Percentiles rank a stretch among this genome's conserved stretches.
Conservation (phyloP, 1,140 invertebrate genomes). For the Drosophila melanica region DNA sequence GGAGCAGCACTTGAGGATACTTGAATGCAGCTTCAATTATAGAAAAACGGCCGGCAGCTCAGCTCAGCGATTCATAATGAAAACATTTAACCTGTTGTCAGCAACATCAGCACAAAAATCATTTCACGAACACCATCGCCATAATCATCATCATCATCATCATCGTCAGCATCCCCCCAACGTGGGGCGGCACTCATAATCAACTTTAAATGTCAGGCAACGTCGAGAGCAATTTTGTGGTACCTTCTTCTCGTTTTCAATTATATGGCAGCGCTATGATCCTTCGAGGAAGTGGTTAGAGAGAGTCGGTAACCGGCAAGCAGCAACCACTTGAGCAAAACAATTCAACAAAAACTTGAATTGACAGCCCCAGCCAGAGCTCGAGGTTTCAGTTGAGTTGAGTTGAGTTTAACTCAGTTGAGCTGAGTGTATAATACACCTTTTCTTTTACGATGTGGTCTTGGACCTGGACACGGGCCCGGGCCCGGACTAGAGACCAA, state of each 20-base stretch:
- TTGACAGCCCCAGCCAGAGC: conserved; percentile 60
- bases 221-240: conserved; percentile 52
- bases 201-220: conserved; percentile 54
- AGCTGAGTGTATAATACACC: conserved; percentile 74
- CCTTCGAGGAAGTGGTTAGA: conserved; percentile 67
- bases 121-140: conserved; percentile 20
- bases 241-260: conserved; percentile 67
- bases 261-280: conserved; percentile 67
- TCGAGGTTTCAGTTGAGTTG: neutral
- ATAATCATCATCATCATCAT: neutral
- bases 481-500: neutral
- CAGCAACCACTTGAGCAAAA: conserved; percentile 52
- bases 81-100: conserved; percentile 83
- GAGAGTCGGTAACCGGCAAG: conserved; percentile 19
- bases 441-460: conserved; percentile 62
- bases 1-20: conserved; percentile 57
- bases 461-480: conserved; percentile 6
- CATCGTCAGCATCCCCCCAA: conserved; percentile 1
- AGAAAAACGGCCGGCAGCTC: conserved; percentile 55
- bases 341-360: conserved; percentile 50
- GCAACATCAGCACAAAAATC: conserved; percentile 62
- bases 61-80: conserved; percentile 73
- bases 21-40: conserved; percentile 81
- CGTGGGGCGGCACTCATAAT: conserved; percentile 53
- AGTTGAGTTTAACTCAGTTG: conserved; percentile 45